Evolutionary conservation across 2,888 invertebrate genomes (phyloP), one percentile per base, ranked within the genome.

Genomic region (Philaethria dido): DNA sequence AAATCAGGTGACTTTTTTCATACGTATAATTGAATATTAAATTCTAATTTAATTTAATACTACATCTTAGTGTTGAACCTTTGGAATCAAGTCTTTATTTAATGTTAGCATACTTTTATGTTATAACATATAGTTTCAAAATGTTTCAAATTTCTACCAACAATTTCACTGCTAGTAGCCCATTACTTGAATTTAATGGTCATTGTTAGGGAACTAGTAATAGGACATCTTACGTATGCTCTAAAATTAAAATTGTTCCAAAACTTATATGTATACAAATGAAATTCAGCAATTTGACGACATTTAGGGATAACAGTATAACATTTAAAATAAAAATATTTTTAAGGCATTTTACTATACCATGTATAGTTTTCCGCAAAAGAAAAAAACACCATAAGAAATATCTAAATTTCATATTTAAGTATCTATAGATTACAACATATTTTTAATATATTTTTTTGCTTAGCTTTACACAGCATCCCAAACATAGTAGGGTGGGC

Each of bases 161-260:
- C 29, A 29, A 50, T 50, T 29, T 50, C 25, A 29, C 5, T 3
- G n/a, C 29, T 50, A n/a, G 3, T 9, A 29, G 50, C 25, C 29
- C 29, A 29, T 50, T 50, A 50, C 29, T 50, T 50, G n/a, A 29
- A 50, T 29, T 50, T 50, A 50, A 50, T 29, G 50, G 29, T 3
- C 25, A n/a, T 50, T 50, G 29, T 50, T 50, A 50, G 16, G 29
- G 2, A 50, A 50, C 29, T 50, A 29, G 50, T 50, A 11, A 29
- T 29, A 16, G 50, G 50, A 16, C 29, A 1, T 50, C 11, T 1
- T 29, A 50, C 50, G 18, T 52, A 52, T 29, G 13, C 11, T 52
- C 29, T 33, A 52, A 52, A 33, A 52, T 52, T 29, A 52, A 16
- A 52, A 52, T 52, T 18, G 11, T 52, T 52, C 16, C 0, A 8